Evolutionary conservation across 2,888 invertebrate species (phyloP).

Genomic region (Atethmia centrago): DNA sequence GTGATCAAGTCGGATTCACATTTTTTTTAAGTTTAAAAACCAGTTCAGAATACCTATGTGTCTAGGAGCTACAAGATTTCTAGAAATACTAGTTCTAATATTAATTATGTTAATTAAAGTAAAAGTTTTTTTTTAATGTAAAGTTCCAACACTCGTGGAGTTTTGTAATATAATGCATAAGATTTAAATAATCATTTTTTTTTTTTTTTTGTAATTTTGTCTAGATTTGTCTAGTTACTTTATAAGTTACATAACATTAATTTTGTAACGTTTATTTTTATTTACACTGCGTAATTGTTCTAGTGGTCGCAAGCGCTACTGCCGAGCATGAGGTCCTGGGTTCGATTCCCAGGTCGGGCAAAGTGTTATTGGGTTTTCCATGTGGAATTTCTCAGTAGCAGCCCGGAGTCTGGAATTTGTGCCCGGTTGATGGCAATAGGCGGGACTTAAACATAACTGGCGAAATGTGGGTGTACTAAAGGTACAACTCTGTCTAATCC

Average conservation of each 20-base stretch:
- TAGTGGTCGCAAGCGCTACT: no score
- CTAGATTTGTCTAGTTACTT: not conserved
- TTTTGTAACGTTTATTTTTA: not conserved
- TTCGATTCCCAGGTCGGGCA: no score
- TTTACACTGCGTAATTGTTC: no score
- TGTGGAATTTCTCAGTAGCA: no score
- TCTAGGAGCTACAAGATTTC: constrained; percentile 17
- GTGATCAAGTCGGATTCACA: not conserved
- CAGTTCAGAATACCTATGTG: not conserved
- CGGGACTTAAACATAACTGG: no score
- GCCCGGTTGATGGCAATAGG: no score
- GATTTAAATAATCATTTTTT: constrained; percentile 30
- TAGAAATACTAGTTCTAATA: constrained; percentile 41
- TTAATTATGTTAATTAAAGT: constrained; percentile 45
- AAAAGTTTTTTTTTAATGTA: constrained; percentile 30
- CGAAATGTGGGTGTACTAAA: no score
- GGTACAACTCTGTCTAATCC: no score
- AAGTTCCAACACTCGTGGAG: constrained; percentile 6
- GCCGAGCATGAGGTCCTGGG: no score
- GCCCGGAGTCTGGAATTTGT: no score
- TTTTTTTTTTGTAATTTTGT: constrained; percentile 22
- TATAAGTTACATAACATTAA: not conserved
- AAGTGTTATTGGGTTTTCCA: no score
- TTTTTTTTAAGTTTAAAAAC: constrained; percentile 1
- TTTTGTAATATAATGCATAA: constrained; percentile 15